A percentile compares a stretch with the other conserved stretches of the same genome.
These are phyloP conservation scores for Melanotaenia parkinsoni DNA, from an alignment of 2,797 vertebrate species.

Conservation along the genomic window DNA sequence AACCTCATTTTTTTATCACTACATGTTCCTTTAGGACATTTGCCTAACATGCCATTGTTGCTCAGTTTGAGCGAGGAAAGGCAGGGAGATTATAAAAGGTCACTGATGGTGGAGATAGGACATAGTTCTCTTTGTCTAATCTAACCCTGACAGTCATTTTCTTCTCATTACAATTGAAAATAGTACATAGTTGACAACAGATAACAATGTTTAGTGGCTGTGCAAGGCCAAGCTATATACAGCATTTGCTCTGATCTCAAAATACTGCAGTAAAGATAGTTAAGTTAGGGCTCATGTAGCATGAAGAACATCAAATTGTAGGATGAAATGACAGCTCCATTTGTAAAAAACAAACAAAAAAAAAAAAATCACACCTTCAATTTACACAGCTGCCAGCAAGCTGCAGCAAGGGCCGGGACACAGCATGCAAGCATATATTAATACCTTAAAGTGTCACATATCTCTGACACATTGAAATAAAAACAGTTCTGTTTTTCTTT, in stretches of 20 bases:
- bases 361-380: conserved; percentile 15
- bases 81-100: conserved; percentile 24
- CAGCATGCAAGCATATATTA: neutral
- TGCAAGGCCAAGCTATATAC: neutral
- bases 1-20: conserved; percentile 15
- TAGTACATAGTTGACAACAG: conserved; percentile 4
- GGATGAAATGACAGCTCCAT: neutral
- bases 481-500: neutral
- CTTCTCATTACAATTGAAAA: conserved; percentile 19
- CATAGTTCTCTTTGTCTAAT: conserved; percentile 1
- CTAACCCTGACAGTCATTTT: conserved; percentile 10
- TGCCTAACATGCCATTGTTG: conserved; percentile 18
- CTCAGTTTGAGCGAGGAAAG: conserved; percentile 17
- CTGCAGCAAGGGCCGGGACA: neutral
- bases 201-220: conserved; percentile 1
- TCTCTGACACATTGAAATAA: neutral
- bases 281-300: neutral
- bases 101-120: conserved; percentile 21
- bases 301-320: neutral
- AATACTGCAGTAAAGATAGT: neutral
- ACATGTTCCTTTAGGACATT: conserved; percentile 19
- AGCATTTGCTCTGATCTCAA: neutral
- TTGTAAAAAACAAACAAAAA: neutral
- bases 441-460: neutral
- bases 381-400: conserved; percentile 2